Base-by-base conservation (phyloP, 2,113 vertebrate species). In the Anas platyrhynchos region DNA sequence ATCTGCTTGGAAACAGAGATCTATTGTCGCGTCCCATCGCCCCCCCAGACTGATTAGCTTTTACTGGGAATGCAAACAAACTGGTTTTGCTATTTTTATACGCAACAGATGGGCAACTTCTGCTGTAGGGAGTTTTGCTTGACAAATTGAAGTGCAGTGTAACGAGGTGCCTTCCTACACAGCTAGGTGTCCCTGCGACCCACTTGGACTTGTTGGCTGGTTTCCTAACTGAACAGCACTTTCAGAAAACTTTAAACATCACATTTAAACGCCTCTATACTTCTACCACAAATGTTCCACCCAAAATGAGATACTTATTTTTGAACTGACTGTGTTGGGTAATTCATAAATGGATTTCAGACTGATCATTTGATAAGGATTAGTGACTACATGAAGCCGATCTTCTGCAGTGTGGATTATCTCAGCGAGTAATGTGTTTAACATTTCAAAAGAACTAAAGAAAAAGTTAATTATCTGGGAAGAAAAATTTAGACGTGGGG, bases 11-110 rank as follows among this genome's bases (percentile, higher is more conserved):
- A 89, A 91, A 72, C 48, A 81, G 50, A 69, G 72, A 48, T 16
- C 21, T 68, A 7, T 75, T 34, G 82, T 48, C 20, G 10, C 80
- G 59, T 29, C 32, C 73, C 36, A 22, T 21, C 20, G 21, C 31
- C 7, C 8, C 16, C 13, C 13, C 48, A 31, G 48, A 6, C 10
- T 46, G 83, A 61, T 92, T 44, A 48, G 43, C 16, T 97, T 91
- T 92, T 81, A 46, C 67, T 52, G 91, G 87, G 93, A 94, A 92
- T 91, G 85, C 80, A 87, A 91, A 89, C 86, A 94, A 92, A 46
- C 91, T 92, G 83, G 72, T 88, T 83, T 73, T 81, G 38, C 73
- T 97, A 52, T 97, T 97, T 96, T 93, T 91, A 55, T 34, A 27
- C 0, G 1, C 9, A 87, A n/a, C 48, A 88, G 83, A 85, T 68